Base-by-base conservation (phyloP, 64 coral and sea anemone genomes). In the Stichodactyla mertensii region DNA sequence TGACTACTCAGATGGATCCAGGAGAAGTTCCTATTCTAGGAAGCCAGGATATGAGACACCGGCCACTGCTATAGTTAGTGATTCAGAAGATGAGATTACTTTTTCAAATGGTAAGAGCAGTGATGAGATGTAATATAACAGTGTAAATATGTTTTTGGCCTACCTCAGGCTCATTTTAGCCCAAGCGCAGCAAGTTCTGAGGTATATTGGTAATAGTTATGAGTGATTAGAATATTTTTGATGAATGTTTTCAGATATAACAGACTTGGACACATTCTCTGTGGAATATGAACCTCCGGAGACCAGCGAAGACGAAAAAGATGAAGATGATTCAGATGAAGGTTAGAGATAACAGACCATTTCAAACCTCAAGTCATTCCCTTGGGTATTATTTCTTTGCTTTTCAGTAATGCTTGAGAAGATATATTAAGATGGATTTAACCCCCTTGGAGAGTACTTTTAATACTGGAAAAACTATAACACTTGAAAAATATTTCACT, bases 1-100 rank as follows among this genome's bases (percentile, higher is more conserved):
- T 74, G 69, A 74, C 69, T 74, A 2, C 27, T 74, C 69, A 10
- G 84, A 87, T 51, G 24, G 53, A 57, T 86, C 85, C 27, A 90
- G 60, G 19, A 64, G 19, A 13, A 85, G 59, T 52, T 64, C 85
- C 28, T 51, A 86, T 6, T 82, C 60, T 55, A 61, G 88, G 53
- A 69, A 90, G 26, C 92, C 92, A 26, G 94, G 94, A 53, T 92
- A 96, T 85, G 91, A 96, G 20, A 93, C 91, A 52, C 91, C 94
- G 14, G 86, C 88, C 54, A 96, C 94, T 77, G 91, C 91, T 51
- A 56, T 93, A 10, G 81, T 96, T 24, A 93, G 84, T 79, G 94
- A 96, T 59, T 93, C 94, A 7, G 94, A 96, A 58, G 94, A 96
- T 59, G 94, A 96, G 13, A 69, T 96, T 10, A 89, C 90, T 77